Percentiles rank a stretch among this genome's conserved stretches.
These are phyloP conservation scores for Anthrax anthrax DNA, from an alignment of 2,888 invertebrate species.

Conservation along the genomic window DNA sequence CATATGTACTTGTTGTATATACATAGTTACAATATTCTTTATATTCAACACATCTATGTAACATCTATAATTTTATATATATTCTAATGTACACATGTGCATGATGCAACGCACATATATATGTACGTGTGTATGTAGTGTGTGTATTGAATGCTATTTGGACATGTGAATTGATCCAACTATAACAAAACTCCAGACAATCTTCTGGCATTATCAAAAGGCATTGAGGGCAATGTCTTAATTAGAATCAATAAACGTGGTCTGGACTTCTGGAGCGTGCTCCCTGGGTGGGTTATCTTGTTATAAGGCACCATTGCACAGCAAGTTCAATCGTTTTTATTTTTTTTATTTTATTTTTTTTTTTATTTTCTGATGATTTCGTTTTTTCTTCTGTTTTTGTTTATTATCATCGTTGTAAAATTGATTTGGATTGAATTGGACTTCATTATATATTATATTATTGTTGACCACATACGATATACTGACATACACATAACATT, in stretches of 20 bases:
- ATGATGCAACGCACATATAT: too few relatives aligned
- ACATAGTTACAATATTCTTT: too few relatives aligned
- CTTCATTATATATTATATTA: too few relatives aligned
- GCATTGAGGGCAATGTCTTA: conserved; percentile 9
- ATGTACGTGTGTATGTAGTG: too few relatives aligned
- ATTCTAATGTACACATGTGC: too few relatives aligned
- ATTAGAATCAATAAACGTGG: conserved; percentile 10
- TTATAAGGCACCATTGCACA: not conserved
- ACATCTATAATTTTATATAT: too few relatives aligned
- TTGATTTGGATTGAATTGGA: not conserved
- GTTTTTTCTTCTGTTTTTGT: not conserved
- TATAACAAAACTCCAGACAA: not conserved
- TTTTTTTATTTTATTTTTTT: not conserved
- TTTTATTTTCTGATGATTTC: not conserved
- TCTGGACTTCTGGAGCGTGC: conserved; percentile 7
- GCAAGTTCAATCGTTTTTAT: not conserved
- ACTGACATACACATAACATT: too few relatives aligned
- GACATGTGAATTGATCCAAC: not conserved
- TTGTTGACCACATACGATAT: too few relatives aligned
- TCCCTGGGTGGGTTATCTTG: conserved; percentile 8
- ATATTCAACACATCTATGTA: too few relatives aligned
- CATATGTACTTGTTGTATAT: too few relatives aligned
- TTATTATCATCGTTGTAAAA: not conserved
- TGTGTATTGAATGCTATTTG: not conserved
- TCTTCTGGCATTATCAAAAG: not conserved